Evolutionary conservation across 2,888 invertebrate genomes (phyloP).

Genomic region (Phyto melanocephala): DNA sequence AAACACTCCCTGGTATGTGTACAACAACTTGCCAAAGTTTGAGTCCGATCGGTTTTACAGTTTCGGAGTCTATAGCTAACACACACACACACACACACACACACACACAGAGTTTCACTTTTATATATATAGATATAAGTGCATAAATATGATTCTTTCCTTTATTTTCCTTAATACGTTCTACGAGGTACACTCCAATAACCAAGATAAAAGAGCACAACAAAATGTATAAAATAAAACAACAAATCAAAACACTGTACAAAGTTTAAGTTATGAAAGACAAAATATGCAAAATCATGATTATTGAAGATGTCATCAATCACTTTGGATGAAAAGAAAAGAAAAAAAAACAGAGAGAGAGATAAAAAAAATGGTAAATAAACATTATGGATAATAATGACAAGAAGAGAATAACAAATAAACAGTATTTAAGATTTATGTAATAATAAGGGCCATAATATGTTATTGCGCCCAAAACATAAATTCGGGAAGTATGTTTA

Average conservation of each 20-base stretch:
- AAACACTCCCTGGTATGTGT: too few species aligned
- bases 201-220: slow-evolving; percentile 22
- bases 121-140: too few species aligned
- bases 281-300: slow-evolving; percentile 62
- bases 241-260: slow-evolving; percentile 34
- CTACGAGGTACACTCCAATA: not conserved
- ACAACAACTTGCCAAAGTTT: too few species aligned
- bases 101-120: too few species aligned
- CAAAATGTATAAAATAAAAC: slow-evolving; percentile 8
- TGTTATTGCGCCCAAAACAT: not conserved
- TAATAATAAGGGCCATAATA: slow-evolving; percentile 38
- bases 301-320: slow-evolving; percentile 60
- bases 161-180: not conserved
- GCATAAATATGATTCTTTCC: not conserved
- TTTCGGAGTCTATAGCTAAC: too few species aligned
- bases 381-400: slow-evolving; percentile 31
- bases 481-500: not conserved
- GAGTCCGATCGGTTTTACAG: too few species aligned
- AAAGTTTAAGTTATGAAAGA: slow-evolving; percentile 51
- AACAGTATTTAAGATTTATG: slow-evolving; percentile 52
- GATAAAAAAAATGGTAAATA: slow-evolving; percentile 19
- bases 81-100: too few species aligned
- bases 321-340: slow-evolving; percentile 32
- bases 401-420: slow-evolving; percentile 31
- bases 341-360: not conserved